phyloP scores from a whole-genome alignment of 2,797 vertebrate genomes.

The Schizothorax lantsangensis region DNA sequence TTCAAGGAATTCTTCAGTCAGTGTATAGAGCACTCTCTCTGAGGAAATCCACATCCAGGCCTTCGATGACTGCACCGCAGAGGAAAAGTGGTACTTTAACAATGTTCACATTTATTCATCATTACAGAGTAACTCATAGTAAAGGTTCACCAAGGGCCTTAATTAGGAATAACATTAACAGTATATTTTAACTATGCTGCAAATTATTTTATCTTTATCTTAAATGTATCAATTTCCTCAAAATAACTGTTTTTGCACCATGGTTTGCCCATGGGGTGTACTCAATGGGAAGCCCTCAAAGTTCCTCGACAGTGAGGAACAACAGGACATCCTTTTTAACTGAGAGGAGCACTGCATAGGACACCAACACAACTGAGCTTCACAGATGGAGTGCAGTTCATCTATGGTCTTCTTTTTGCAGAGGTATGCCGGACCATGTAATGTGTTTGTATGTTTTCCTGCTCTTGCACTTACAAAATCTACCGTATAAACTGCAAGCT shows the following conservation, averaged over 20 bases:
- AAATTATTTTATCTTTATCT: too few species aligned
- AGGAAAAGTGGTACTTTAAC: background rate
- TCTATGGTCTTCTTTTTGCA: background rate
- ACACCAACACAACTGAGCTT: background rate
- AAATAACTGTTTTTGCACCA: too few species aligned
- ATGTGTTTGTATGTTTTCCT: background rate
- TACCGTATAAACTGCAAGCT: background rate
- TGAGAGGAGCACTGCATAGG: background rate
- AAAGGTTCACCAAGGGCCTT: too few species aligned
- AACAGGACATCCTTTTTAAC: conserved; percentile 13
- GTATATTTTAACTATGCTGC: too few species aligned
- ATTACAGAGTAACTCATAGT: too few species aligned
- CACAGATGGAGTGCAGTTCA: background rate
- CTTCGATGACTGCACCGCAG: background rate
- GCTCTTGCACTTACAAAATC: background rate
- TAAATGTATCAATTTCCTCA: too few species aligned
- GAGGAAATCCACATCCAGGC: background rate
- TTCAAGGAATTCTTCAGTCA: too few species aligned
- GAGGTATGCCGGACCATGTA: background rate
- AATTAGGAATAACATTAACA: too few species aligned
- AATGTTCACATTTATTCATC: too few species aligned
- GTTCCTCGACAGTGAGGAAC: conserved; percentile 9
- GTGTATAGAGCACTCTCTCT: background rate
- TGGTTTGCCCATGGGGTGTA: too few species aligned
- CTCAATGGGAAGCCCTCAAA: background rate